These are phyloP conservation scores for Synergus laeviventris DNA, from an alignment of 2,888 invertebrate genomes.

Conservation along the genomic window DNA sequence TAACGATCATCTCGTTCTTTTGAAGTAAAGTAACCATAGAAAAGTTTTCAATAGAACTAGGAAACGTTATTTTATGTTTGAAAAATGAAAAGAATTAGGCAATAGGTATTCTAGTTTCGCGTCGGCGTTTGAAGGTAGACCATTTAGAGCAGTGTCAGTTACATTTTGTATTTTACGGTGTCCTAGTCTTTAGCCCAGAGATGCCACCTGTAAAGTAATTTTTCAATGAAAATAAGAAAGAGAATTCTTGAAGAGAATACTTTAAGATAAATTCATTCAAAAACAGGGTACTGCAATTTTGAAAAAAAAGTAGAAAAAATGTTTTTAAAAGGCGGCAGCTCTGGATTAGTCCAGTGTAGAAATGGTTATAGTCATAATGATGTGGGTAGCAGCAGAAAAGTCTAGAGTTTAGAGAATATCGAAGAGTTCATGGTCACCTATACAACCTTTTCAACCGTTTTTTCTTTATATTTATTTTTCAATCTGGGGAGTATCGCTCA, in stretches of 20 bases:
- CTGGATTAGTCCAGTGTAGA: background rate
- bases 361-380: constrained; percentile 1
- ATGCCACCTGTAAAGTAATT: constrained; percentile 13
- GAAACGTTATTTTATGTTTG: constrained; percentile 25
- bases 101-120: constrained; percentile 18
- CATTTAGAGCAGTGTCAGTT: constrained; percentile 35
- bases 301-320: background rate
- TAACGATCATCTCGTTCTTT: constrained; percentile 10
- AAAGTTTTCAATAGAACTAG: constrained; percentile 25
- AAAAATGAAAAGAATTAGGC: constrained; percentile 20
- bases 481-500: constrained; percentile 24
- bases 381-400: constrained; percentile 45
- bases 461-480: constrained; percentile 37
- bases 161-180: constrained; percentile 4
- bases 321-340: background rate
- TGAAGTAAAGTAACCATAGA: background rate
- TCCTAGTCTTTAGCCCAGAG: constrained; percentile 5
- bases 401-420: constrained; percentile 49
- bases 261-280: background rate
- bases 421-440: constrained; percentile 51
- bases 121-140: constrained; percentile 5
- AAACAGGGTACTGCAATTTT: background rate
- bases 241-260: too few relatives aligned
- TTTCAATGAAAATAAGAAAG: too few relatives aligned
- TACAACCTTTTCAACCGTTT: constrained; percentile 46